Conservation (phyloP, 2,113 vertebrate genomes). For the Oreochromis spilurus region DNA sequence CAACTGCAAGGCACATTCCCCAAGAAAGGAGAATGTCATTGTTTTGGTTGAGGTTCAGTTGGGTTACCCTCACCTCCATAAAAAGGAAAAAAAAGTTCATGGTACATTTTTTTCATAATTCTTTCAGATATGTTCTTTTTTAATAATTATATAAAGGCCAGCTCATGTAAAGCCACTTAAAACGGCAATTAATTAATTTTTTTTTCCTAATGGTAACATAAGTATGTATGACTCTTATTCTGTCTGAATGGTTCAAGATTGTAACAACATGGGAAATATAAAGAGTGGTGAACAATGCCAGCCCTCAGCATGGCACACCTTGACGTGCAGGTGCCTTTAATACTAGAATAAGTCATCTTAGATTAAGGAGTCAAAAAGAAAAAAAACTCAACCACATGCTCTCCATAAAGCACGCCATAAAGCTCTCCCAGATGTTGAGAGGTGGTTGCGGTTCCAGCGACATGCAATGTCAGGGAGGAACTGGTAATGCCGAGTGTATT, state of each 20-base stretch:
- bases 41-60: slow-evolving; percentile 17
- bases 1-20: slow-evolving; percentile 50
- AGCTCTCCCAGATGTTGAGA: slow-evolving; percentile 67
- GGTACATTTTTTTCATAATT: not conserved
- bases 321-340: slow-evolving; percentile 62
- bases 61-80: not conserved
- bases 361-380: slow-evolving; percentile 41
- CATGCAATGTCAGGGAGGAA: slow-evolving; percentile 51
- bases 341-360: slow-evolving; percentile 55
- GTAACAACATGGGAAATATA: slow-evolving; percentile 26
- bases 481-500: slow-evolving; percentile 64
- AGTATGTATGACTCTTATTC: not conserved
- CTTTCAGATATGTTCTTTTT: slow-evolving; percentile 17
- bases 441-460: slow-evolving; percentile 55
- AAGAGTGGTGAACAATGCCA: slow-evolving; percentile 32
- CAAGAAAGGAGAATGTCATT: slow-evolving; percentile 34
- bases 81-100: not conserved
- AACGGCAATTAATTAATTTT: accelerated
- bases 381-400: slow-evolving; percentile 55
- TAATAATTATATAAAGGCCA: slow-evolving; percentile 27
- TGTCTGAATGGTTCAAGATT: slow-evolving; percentile 22
- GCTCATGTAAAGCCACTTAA: slow-evolving; percentile 4
- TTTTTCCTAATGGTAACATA: not conserved
- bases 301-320: slow-evolving; percentile 28
- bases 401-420: slow-evolving; percentile 59